Base-by-base conservation (phyloP, 2,888 invertebrate species). In the Parapristionchus giblindavisi region DNA sequence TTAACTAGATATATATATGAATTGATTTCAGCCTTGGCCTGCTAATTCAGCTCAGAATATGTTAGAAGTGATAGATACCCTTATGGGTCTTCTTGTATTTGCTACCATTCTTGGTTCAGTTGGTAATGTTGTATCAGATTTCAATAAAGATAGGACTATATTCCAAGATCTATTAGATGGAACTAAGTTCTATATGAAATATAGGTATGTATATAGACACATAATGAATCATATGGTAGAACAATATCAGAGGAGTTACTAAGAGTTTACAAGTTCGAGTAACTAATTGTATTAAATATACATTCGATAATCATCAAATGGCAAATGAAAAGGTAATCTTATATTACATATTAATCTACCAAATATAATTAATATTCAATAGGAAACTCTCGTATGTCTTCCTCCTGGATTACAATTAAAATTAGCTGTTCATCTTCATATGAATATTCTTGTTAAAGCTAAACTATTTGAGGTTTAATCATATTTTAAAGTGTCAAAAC, bases 41-140 rank as follows among this genome's bases (percentile, higher is more conserved):
- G 83, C 84, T 3, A 79, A 76, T 1, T 84, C 83, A 21, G 38
- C 79, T 11, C 87, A 87, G 75, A 87, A 87, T 65, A 77, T 81
- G 66, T 77, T 87, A 43, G 87, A 87, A 78, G 81, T 86, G 3
- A 78, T 84, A 11, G 85, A 87, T 71, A 85, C 87, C 0, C 76
- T 87, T 66, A 81, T 85, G 40, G 87, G 87, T 4, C 81, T 87
- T 40, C 63, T 87, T 4, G 85, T 86, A 38, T 86, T 87, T 74
- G 85, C 87, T 74, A 85, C 85, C 38, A 87, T 87, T 75, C 85
- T 86, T 54, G 86, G 85, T 71, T 80, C 78, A 17, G 85, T 86
- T 29, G 85, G 85, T 63, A 81, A 80, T 38, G 85, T 86, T 52
- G 85, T 87, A 24, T 80, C 83, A 11, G 79, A 83, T 24, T 86